A percentile compares a stretch with the other conserved stretches of the same genome.
Conservation (phyloP, 1,140 invertebrate species). For the Chrysoperla carnea region DNA sequence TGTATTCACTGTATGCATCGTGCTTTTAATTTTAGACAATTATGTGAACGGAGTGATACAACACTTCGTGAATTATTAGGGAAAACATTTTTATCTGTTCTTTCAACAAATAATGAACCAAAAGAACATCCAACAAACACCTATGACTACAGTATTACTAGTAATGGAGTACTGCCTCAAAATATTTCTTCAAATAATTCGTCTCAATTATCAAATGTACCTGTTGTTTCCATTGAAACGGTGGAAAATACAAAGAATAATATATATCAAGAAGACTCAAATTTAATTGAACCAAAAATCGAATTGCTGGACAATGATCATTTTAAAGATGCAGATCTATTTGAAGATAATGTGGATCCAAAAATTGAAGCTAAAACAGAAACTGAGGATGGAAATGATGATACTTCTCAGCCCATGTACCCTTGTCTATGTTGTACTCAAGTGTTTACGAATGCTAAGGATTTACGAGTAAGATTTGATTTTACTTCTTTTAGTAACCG, state of each 20-base stretch:
- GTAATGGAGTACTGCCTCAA: no score
- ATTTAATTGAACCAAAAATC: conserved; percentile 1
- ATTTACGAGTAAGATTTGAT: conserved; percentile 9
- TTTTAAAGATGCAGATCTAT: background rate
- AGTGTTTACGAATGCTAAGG: conserved; percentile 9
- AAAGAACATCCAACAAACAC: no score
- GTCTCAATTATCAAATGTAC: background rate
- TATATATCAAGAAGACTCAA: no score
- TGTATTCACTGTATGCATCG: conserved; percentile 22
- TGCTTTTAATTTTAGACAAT: conserved; percentile 22
- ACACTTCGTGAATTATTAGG: conserved; percentile 14
- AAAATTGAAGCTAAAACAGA: conserved; percentile 14
- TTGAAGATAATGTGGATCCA: conserved; percentile 4
- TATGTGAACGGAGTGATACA: conserved; percentile 20
- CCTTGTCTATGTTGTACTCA: conserved; percentile 12
- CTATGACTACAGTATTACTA: no score
- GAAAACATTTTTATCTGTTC: conserved; percentile 3
- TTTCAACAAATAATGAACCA: no score
- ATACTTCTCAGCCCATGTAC: conserved; percentile 12
- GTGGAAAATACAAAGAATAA: no score
- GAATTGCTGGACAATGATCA: conserved; percentile 2
- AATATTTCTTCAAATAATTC: conserved; percentile 4
- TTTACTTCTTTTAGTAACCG: background rate
- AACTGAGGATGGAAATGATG: conserved; percentile 10
- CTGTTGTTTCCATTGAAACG: background rate